Evolutionary conservation across 2,888 invertebrate genomes (phyloP).

Genomic region (Cosmorhoe ocellata): DNA sequence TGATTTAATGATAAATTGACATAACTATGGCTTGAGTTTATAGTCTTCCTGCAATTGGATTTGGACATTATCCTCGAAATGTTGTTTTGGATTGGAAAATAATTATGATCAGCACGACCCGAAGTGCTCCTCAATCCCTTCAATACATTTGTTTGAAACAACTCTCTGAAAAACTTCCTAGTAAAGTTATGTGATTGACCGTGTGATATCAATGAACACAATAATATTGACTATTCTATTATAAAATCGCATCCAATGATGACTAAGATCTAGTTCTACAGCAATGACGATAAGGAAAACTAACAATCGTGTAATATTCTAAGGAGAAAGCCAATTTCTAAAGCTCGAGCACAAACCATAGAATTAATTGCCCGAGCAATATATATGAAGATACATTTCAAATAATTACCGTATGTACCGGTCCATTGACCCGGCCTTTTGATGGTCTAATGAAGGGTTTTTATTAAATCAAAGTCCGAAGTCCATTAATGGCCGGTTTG

Average conservation of each 20-base stretch:
- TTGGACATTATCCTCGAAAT: too few species aligned
- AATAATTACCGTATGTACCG: constrained; percentile 45
- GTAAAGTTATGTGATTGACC: too few species aligned
- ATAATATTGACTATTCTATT: too few species aligned
- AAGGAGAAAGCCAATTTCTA: constrained; percentile 46
- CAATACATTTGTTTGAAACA: too few species aligned
- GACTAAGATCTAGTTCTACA: constrained; percentile 2
- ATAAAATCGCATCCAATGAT: neutral
- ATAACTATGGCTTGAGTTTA: too few species aligned
- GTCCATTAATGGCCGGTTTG: constrained; percentile 64
- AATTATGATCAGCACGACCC: too few species aligned
- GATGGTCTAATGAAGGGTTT: constrained; percentile 78
- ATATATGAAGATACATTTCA: constrained; percentile 45
- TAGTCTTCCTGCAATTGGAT: too few species aligned
- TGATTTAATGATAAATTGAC: too few species aligned
- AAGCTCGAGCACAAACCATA: constrained; percentile 32
- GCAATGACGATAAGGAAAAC: constrained; percentile 10
- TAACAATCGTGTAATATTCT: constrained; percentile 3
- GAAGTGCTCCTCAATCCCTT: too few species aligned
- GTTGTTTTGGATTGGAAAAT: too few species aligned
- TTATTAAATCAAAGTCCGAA: constrained; percentile 81
- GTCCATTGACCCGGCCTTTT: constrained; percentile 47
- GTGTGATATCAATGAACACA: too few species aligned
- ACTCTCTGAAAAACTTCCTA: too few species aligned
- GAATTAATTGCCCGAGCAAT: constrained; percentile 48